phyloP scores from a whole-genome alignment of 2,888 invertebrate genomes.

The Nephrotoma guestfalica region DNA sequence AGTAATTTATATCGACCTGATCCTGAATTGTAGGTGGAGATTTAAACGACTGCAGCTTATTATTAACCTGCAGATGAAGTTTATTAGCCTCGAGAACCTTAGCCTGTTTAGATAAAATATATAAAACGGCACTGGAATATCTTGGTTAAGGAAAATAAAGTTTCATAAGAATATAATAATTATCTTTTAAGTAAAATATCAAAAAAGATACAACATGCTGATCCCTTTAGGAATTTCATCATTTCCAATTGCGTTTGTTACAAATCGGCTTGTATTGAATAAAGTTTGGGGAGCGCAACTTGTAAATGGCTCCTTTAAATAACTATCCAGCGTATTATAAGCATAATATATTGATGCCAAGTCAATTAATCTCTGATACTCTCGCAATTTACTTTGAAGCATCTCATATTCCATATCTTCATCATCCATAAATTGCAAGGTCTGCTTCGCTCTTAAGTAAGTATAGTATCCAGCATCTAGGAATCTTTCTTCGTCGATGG shows the following conservation, averaged over 20 bases:
- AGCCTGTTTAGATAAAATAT: constrained; percentile 88
- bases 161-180: neutral
- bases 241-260: constrained; percentile 45
- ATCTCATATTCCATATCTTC: constrained; percentile 20
- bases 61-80: constrained; percentile 76
- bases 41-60: constrained; percentile 66
- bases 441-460: constrained; percentile 83
- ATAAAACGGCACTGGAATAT: constrained; percentile 47
- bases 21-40: constrained; percentile 72
- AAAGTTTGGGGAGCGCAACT: constrained; percentile 83
- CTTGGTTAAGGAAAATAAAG: constrained; percentile 4
- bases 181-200: neutral
- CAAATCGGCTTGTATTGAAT: constrained; percentile 82
- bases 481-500: constrained; percentile 78
- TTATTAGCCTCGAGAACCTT: constrained; percentile 78
- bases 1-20: constrained; percentile 39
- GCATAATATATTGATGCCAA: constrained; percentile 87
- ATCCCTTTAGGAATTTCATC: constrained; percentile 55
- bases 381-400: constrained; percentile 14
- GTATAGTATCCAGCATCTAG: constrained; percentile 88
- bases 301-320: constrained; percentile 94
- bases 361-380: constrained; percentile 32
- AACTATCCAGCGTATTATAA: constrained; percentile 82
- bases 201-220: constrained; percentile 55
- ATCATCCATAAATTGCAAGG: constrained; percentile 48